Conservation (phyloP, 2,797 vertebrate species). For the Rhinatrema bivittatum region DNA sequence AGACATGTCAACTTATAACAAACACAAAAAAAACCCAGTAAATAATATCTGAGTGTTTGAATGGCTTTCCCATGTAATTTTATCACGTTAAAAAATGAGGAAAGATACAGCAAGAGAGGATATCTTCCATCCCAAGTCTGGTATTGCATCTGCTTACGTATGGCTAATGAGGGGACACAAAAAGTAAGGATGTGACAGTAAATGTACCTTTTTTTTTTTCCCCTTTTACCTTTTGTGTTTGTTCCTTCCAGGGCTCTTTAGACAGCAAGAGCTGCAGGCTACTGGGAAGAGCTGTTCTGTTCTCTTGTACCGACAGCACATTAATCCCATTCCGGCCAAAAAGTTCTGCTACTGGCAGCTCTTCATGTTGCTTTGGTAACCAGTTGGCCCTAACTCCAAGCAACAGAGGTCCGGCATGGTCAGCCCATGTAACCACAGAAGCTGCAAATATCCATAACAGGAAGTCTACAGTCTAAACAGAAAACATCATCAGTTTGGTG, state of each 20-base stretch:
- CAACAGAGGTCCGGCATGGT: conserved; percentile 73
- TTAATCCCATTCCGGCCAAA: conserved; percentile 47
- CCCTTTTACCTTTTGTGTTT: conserved; percentile 76
- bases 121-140: no score
- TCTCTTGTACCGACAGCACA: conserved; percentile 49
- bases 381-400: conserved; percentile 72
- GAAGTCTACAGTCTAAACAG: conserved; percentile 70
- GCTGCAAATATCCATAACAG: conserved; percentile 75
- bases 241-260: conserved; percentile 86
- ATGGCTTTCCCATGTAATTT: no score
- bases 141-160: no score
- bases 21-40: no score
- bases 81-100: no score
- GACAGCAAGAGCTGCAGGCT: conserved; percentile 70
- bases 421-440: conserved; percentile 78
- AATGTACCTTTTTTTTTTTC: no score
- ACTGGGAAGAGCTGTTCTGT: conserved; percentile 63
- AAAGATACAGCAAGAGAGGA: no score
- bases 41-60: no score
- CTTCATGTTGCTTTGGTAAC: conserved; percentile 59
- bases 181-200: no score
- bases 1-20: no score
- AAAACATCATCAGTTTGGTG: conserved; percentile 19
- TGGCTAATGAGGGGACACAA: no score
- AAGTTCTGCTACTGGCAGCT: conserved; percentile 25